Evolutionary conservation across 2,888 invertebrate species (phyloP).

Genomic region (Orthosia gracilis): DNA sequence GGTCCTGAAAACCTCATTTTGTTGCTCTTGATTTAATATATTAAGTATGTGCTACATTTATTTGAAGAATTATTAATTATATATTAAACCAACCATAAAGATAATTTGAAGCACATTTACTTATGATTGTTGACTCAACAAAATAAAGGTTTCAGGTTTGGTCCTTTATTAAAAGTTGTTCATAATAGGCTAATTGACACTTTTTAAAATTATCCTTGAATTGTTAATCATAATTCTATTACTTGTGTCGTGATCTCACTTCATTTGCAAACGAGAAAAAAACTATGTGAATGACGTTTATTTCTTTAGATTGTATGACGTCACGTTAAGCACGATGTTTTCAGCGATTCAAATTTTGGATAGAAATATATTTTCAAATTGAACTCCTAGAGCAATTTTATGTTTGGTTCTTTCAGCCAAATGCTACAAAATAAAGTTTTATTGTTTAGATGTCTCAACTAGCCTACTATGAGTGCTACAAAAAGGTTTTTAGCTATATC

Average conservation of each 20-base stretch:
- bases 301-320: not conserved
- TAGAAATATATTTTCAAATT: not conserved
- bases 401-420: no score
- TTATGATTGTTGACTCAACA: not conserved
- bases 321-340: not conserved
- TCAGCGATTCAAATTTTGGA: not conserved
- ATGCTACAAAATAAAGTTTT: no score
- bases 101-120: not conserved
- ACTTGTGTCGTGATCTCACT: not conserved
- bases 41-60: constrained; percentile 6
- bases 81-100: not conserved
- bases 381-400: no score
- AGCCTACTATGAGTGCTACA: not conserved
- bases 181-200: constrained; percentile 3
- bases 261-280: not conserved
- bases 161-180: constrained; percentile 1
- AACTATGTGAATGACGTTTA: not conserved
- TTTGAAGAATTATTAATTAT: not conserved
- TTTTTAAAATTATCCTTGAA: not conserved
- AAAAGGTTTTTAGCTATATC: not conserved
- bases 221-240: not conserved
- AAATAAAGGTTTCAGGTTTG: not conserved
- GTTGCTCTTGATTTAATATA: constrained; percentile 36
- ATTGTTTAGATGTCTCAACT: not conserved
- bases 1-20: constrained; percentile 44